Conservation (phyloP, 2,113 vertebrate species). For the Centropristis striata region DNA sequence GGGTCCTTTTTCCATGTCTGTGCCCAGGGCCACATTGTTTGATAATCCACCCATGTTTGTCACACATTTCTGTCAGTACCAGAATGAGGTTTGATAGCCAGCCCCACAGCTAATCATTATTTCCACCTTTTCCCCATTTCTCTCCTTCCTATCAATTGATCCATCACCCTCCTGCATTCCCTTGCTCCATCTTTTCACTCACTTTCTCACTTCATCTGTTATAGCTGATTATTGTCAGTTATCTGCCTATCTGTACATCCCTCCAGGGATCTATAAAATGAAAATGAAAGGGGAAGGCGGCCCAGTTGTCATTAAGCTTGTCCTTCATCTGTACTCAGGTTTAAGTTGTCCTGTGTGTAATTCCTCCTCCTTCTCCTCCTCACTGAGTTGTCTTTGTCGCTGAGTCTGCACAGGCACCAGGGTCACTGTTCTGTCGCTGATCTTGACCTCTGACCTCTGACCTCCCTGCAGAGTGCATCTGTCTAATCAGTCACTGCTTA, state of each 20-base stretch:
- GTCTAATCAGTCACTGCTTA: conserved; percentile 41
- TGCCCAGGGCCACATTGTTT: too few relatives aligned
- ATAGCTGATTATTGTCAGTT: conserved; percentile 27
- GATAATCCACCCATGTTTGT: not conserved
- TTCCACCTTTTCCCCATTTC: not conserved
- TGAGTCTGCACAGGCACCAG: conserved; percentile 25
- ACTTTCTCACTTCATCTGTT: conserved; percentile 20
- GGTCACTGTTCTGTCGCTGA: conserved; percentile 51
- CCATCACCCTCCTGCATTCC: not conserved
- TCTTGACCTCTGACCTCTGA: conserved; percentile 65
- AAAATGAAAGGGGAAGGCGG: conserved; percentile 28
- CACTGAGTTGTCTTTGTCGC: conserved; percentile 13
- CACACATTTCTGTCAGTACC: not conserved
- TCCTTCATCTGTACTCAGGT: conserved; percentile 27
- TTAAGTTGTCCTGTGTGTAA: conserved; percentile 23
- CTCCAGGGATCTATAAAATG: conserved; percentile 42
- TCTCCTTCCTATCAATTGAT: conserved; percentile 14
- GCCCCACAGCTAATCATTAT: not conserved
- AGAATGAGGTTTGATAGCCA: not conserved
- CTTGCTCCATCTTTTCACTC: not conserved
- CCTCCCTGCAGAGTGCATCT: conserved; percentile 34
- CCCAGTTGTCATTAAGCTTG: conserved; percentile 18
- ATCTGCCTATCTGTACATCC: conserved; percentile 38
- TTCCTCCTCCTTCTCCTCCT: not conserved
- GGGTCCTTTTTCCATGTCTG: too few relatives aligned